Evolutionary conservation across 92 coral and sea anemone species (phyloP), one percentile per base, ranked within the genome.

Genomic region (Epizoanthus fatuus): DNA sequence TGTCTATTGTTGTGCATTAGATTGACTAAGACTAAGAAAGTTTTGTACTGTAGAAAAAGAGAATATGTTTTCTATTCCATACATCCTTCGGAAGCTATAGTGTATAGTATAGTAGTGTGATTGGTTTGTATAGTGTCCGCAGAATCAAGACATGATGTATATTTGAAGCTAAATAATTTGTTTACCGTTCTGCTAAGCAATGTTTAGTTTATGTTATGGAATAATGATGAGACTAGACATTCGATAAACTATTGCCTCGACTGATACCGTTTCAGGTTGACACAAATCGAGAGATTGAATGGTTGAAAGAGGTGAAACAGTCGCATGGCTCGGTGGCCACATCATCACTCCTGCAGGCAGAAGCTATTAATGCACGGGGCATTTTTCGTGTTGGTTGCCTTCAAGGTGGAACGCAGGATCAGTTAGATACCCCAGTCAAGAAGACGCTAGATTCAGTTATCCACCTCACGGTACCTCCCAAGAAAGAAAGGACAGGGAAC

Each of bases 311-410:
- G 16, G 87, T 92, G 0, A 86, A 90, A 49, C 85, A 86, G 17
- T 89, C 93, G 2, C 95, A 92, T 60, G 95, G 95, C 4, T 89
- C 95, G 0, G 95, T 92, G 71, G 95, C 90, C 10, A 79, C 82
- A 25, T 77, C 95, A 4, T 88, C 95, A 16, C 60, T 92, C 44
- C 45, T 68, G 40, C 92, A 92, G 55, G 95, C 85, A 17, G 82
- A 92, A 76, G 81, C 86, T 6, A 92, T 92, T 75, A 92, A 92
- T 73, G 58, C 87, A 16, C 69, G 71, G 35, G 95, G 95, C 35
- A 81, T 87, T 5, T 89, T 89, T 69, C 47, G 57, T 32, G 92
- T 88, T 3, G 92, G 92, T 3, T n/a, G 29, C 19, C n/a, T 88
- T 57, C n/a, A 0, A 7, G 16, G 13, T 0, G 64, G 38, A 20